Base-by-base conservation (phyloP, 2,888 invertebrate species). In the Aleiodes testaceus region DNA sequence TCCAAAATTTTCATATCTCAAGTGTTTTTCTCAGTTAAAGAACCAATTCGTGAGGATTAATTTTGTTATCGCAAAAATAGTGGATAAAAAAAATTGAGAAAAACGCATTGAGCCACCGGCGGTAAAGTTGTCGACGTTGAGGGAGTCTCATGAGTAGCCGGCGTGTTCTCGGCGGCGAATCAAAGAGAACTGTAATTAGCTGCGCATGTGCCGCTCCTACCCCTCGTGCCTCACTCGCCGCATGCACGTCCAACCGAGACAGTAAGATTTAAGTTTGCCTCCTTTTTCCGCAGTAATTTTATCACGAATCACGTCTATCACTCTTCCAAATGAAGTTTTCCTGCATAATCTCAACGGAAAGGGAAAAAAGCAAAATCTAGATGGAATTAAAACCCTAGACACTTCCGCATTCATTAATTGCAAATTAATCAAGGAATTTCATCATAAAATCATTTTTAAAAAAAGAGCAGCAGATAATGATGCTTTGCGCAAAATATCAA, bases 171-270 rank as follows among this genome's bases (percentile, higher is more conserved):
- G 80, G 77, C 79, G 77, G 76, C 78, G 79, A 79, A 78, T 82
- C 82, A 82, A 83, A 83, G 82, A 70, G 75, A 77, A 82, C 78
- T 81, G 83, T 82, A 82, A 83, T 82, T 82, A 82, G 82, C 81
- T 78, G 81, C 79, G 82, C 83, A 82, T 82, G 81, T 81, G 79
- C 80, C 79, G 78, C 79, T 77, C 78, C 76, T 75, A 68, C 70
- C 36, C 18, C 59, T 30, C 16, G n/a, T 42, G 20, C 47, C 16
- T 5, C 26, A 3, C 26, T 2, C 5, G 4, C 26, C 47, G 14
- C 9, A 47, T 59, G 11, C 9, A 36, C 42, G 36, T 59, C 59
- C 14, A 18, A 59, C 59, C 7, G 42, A 36, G 42, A 59, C 42
- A 59, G 59, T 2, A 9, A 55, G 36, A 59, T 59, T 59, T 18